Percentiles rank a stretch among this genome's conserved stretches.
Evolutionary conservation across 2,888 invertebrate genomes (phyloP).

Genomic region (Parnassius mnemosyne): DNA sequence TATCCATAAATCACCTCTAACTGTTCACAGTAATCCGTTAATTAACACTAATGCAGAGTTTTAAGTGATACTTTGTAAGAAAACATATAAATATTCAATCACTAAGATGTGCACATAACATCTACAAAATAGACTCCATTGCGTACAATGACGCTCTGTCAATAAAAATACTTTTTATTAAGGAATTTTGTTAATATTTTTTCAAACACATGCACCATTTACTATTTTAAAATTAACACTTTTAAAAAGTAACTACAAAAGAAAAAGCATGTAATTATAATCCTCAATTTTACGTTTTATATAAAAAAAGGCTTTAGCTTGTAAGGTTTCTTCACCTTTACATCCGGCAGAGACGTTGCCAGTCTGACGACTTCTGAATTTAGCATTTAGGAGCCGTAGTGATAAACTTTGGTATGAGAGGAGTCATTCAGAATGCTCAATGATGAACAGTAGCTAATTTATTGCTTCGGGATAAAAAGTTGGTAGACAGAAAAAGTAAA

Average conservation of each 20-base stretch:
- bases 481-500: no score
- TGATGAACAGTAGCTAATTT: slow-evolving; percentile 40
- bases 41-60: slow-evolving; percentile 51
- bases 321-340: slow-evolving; percentile 37
- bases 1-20: slow-evolving; percentile 61
- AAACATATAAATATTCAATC: slow-evolving; percentile 51
- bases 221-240: not conserved
- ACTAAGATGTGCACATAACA: slow-evolving; percentile 59
- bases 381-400: slow-evolving; percentile 47
- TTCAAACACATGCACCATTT: not conserved
- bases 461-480: not conserved
- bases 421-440: slow-evolving; percentile 17
- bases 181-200: slow-evolving; percentile 48
- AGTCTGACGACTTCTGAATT: slow-evolving; percentile 76
- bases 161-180: slow-evolving; percentile 53
- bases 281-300: slow-evolving; percentile 1
- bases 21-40: slow-evolving; percentile 63
- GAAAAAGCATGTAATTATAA: not conserved
- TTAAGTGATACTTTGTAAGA: slow-evolving; percentile 57
- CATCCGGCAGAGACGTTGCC: slow-evolving; percentile 68
- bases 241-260: not conserved
- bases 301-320: slow-evolving; percentile 27
- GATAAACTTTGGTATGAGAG: not conserved
- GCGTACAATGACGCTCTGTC: slow-evolving; percentile 84
- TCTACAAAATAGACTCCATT: slow-evolving; percentile 78